Evolutionary conservation across 2,888 invertebrate species (phyloP), one percentile per base, ranked within the genome.

Genomic region (Protodeltote pygarga): DNA sequence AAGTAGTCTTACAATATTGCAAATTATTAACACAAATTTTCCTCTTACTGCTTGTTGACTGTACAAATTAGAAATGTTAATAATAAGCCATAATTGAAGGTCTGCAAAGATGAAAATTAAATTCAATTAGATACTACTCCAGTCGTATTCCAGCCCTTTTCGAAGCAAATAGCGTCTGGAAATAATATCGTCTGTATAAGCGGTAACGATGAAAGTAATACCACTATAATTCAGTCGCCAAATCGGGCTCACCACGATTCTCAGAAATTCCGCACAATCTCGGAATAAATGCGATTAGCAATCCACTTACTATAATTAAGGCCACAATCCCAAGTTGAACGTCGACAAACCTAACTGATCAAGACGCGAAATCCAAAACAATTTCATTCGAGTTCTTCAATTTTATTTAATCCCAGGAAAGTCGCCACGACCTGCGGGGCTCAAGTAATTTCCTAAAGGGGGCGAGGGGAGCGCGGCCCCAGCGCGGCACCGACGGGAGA

Each of bases 381-480:
- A 86, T 89, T 87, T 85, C 81, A 83, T 82, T 83, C 64, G 76
- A 83, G 81, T 82, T 82, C 83, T 85, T 87, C 84, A 85, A 87
- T 89, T 87, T 88, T 89, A 86, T 88, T 88, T 86, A 87, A 89
- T 87, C 84, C 78, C 65, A 77, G 77, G 71, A 77, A 84, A 86
- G 82, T 87, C 82, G 75, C 81, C 77, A 69, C 83, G 84, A 87
- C 84, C 84, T 85, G 79, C 78, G 81, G 78, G 83, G 83, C 79
- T 87, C 83, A 82, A 87, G 87, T 84, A 89, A 89, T 90, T 89
- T 90, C 85, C 85, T 85, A 73, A 68, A 54, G 77, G 81, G 79
- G 73, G 66, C 42, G 47, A 49, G 60, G 69, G 59, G 68, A 42
- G 58, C 54, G 41, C 60, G 51, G 61, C 63, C 71, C 66, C 62